phyloP scores from a whole-genome alignment of 2,888 invertebrate species.

The Polyommatus icarus region DNA sequence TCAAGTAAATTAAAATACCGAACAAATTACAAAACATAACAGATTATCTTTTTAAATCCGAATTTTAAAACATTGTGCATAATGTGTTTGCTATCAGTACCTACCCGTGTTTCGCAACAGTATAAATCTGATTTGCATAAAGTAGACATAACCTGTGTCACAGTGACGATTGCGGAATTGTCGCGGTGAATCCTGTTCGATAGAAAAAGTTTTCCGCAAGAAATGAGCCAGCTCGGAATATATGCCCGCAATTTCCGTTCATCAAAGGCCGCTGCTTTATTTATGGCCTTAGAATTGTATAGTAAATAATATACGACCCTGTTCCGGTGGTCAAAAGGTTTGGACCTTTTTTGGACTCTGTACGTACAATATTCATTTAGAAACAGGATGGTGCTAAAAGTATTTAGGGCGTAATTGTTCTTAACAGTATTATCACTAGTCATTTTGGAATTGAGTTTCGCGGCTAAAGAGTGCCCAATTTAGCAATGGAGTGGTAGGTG shows the following conservation, averaged over 20 bases:
- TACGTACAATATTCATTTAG: constrained; percentile 4
- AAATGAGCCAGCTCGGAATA: constrained; percentile 40
- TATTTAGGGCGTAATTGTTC: background rate
- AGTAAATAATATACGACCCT: constrained; percentile 18
- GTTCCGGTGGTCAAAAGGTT: background rate
- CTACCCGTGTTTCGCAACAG: constrained; percentile 25
- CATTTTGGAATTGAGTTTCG: background rate
- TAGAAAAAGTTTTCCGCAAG: constrained; percentile 62
- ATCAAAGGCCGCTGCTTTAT: constrained; percentile 33
- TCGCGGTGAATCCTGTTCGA: constrained; percentile 62
- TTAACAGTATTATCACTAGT: background rate
- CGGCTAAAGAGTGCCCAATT: background rate
- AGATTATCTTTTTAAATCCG: background rate
- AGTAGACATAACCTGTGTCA: constrained; percentile 42
- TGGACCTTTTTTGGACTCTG: background rate
- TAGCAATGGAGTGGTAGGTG: background rate
- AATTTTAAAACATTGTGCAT: background rate
- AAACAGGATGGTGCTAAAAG: background rate
- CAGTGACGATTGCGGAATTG: constrained; percentile 49
- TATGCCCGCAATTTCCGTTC: constrained; percentile 49
- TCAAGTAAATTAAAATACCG: too few species aligned
- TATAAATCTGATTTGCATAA: constrained; percentile 47
- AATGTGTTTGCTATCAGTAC: background rate
- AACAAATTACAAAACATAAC: background rate
- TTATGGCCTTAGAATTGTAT: constrained; percentile 19